Percentiles rank a stretch among this genome's conserved stretches.
These are phyloP conservation scores for Botrylloides violaceus DNA, from an alignment of 23 tunicate species.

Conservation along the genomic window DNA sequence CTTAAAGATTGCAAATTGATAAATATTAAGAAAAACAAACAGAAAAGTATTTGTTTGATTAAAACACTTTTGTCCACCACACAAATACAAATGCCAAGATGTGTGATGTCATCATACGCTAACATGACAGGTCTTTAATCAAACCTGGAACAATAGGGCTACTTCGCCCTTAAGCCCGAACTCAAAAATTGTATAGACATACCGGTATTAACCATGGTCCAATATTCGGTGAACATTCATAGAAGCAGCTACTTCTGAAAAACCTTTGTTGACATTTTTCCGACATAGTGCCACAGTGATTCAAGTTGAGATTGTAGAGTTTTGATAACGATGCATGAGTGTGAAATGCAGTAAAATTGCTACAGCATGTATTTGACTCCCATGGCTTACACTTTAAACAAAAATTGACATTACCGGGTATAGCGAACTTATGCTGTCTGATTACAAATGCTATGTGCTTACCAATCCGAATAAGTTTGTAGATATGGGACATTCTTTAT, in stretches of 20 bases:
- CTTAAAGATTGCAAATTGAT: no score
- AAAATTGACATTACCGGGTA: background rate
- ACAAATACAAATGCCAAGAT: no score
- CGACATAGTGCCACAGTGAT: conserved; percentile 63
- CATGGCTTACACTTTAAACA: conserved; percentile 55
- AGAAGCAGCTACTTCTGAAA: conserved; percentile 45
- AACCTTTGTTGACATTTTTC: conserved; percentile 38
- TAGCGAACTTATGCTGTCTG: no score
- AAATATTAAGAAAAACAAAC: no score
- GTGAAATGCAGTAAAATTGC: conserved; percentile 26
- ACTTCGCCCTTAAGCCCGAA: no score
- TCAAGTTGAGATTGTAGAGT: conserved; percentile 45
- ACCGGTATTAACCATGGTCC: conserved; percentile 64
- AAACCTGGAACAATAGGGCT: no score
- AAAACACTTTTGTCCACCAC: no score
- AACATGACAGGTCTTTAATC: no score
- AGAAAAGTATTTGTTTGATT: no score
- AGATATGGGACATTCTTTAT: conserved; percentile 11
- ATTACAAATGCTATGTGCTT: no score
- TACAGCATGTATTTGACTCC: conserved; percentile 45
- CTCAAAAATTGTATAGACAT: no score
- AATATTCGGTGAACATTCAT: conserved; percentile 80
- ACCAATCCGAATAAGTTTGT: conserved; percentile 14
- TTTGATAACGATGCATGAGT: conserved; percentile 4
- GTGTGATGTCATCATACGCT: no score